These are phyloP conservation scores for Hippocampus guttulatus DNA, from an alignment of 2,113 vertebrate genomes.

Conservation along the genomic window DNA sequence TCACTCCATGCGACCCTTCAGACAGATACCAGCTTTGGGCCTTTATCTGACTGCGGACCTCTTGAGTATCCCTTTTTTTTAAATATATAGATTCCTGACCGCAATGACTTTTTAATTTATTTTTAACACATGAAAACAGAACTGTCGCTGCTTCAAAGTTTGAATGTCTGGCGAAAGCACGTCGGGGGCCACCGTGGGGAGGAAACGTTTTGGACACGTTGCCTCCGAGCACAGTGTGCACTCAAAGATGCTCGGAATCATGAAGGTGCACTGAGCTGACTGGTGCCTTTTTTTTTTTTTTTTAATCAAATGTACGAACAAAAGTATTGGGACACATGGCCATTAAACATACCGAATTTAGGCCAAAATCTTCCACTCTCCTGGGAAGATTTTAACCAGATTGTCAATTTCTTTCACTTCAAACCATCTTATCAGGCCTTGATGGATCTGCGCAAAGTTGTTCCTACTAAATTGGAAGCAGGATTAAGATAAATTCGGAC, in stretches of 20 bases:
- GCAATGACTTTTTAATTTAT: constrained; percentile 66
- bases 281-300: constrained; percentile 34
- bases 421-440: too few relatives aligned
- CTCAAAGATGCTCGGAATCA: constrained; percentile 7
- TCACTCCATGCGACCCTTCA: constrained; percentile 79
- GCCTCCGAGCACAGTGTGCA: constrained; percentile 24
- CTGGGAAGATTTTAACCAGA: neutral
- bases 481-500: neutral
- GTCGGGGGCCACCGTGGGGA: constrained; percentile 33
- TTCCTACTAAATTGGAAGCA: neutral
- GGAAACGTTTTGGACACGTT: constrained; percentile 16
- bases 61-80: neutral
- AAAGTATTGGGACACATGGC: neutral
- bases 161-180: constrained; percentile 40
- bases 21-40: constrained; percentile 89
- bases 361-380: neutral
- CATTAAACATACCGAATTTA: neutral
- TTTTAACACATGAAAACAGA: constrained; percentile 61
- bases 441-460: neutral
- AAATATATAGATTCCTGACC: constrained; percentile 32
- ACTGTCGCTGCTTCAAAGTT: constrained; percentile 58
- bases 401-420: neutral
- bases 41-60: constrained; percentile 59
- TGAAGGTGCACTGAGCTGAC: constrained; percentile 24
- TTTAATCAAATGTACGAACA: neutral